Evolutionary conservation across 2,797 vertebrate species (phyloP).

Genomic region (Cynodonichthys magdalenae): DNA sequence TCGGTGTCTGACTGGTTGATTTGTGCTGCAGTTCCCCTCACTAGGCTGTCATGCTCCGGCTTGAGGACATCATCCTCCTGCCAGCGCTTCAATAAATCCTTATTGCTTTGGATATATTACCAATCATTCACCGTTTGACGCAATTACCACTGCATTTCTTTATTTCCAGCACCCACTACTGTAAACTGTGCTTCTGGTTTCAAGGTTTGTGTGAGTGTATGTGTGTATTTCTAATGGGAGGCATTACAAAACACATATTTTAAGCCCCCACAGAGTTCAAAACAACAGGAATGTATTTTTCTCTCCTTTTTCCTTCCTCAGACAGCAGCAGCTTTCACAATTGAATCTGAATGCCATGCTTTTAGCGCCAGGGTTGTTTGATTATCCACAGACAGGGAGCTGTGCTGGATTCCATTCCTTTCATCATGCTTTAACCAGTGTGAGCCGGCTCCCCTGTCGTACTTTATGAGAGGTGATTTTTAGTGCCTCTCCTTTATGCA

Average conservation of each 20-base stretch:
- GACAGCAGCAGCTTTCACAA: conserved; percentile 67
- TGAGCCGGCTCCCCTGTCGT: conserved; percentile 72
- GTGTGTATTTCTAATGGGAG: conserved; percentile 59
- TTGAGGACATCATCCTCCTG: conserved; percentile 40
- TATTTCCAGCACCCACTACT: conserved; percentile 17
- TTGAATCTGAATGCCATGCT: conserved; percentile 78
- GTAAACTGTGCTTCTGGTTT: conserved; percentile 34
- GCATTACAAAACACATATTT: conserved; percentile 68
- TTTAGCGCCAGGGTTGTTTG: conserved; percentile 77
- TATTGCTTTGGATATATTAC: conserved; percentile 56
- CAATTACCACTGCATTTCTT: conserved; percentile 34
- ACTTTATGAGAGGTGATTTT: conserved; percentile 78
- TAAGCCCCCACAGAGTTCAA: conserved; percentile 68
- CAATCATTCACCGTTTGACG: conserved; percentile 54
- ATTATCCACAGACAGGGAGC: conserved; percentile 77
- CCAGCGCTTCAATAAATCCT: conserved; percentile 52
- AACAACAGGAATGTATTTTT: conserved; percentile 72
- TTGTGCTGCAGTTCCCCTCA: conserved; percentile 47
- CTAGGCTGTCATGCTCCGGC: conserved; percentile 43
- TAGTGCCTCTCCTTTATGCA: conserved; percentile 76
- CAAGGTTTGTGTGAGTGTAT: conserved; percentile 40
- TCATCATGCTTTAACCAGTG: conserved; percentile 78
- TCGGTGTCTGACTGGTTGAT: conserved; percentile 52
- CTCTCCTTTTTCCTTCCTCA: conserved; percentile 61
- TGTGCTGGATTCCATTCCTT: conserved; percentile 78